Conservation (phyloP, 2,888 invertebrate species). For the Arenicola marina region DNA sequence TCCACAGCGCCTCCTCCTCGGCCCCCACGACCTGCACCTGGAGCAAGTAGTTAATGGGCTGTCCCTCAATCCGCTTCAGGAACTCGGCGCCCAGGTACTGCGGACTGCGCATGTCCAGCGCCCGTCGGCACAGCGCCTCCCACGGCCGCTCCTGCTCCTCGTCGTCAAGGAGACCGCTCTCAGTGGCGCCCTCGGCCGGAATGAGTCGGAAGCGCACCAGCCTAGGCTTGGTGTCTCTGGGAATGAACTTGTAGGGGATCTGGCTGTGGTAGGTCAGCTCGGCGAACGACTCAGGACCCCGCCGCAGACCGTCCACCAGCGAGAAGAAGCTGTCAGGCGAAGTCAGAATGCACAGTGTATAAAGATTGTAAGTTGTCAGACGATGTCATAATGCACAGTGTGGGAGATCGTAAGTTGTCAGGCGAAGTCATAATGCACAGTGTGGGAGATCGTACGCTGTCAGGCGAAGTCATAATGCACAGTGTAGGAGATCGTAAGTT, state of each 20-base stretch:
- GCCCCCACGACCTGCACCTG: slow-evolving; percentile 27
- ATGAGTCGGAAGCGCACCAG: slow-evolving; percentile 30
- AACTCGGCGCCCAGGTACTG: slow-evolving; percentile 31
- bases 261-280: slow-evolving; percentile 35
- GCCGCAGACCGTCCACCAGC: slow-evolving; percentile 29
- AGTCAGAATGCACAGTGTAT: too few relatives aligned
- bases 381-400: too few relatives aligned
- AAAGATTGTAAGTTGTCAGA: too few relatives aligned
- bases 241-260: slow-evolving; percentile 26
- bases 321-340: slow-evolving; percentile 28
- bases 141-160: slow-evolving; percentile 19
- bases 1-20: slow-evolving; percentile 27
- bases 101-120: slow-evolving; percentile 7
- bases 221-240: slow-evolving; percentile 16
- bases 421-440: too few relatives aligned
- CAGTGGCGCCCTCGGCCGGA: slow-evolving; percentile 15
- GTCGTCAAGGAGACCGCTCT: slow-evolving; percentile 27
- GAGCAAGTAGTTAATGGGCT: slow-evolving; percentile 27
- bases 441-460: too few relatives aligned
- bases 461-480: too few relatives aligned
- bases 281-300: slow-evolving; percentile 30
- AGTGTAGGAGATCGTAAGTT: too few relatives aligned
- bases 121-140: slow-evolving; percentile 1
- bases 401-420: too few relatives aligned
- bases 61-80: slow-evolving; percentile 18